phyloP scores from a whole-genome alignment of 2,888 invertebrate genomes.

The Fissipunctia ypsillon region DNA sequence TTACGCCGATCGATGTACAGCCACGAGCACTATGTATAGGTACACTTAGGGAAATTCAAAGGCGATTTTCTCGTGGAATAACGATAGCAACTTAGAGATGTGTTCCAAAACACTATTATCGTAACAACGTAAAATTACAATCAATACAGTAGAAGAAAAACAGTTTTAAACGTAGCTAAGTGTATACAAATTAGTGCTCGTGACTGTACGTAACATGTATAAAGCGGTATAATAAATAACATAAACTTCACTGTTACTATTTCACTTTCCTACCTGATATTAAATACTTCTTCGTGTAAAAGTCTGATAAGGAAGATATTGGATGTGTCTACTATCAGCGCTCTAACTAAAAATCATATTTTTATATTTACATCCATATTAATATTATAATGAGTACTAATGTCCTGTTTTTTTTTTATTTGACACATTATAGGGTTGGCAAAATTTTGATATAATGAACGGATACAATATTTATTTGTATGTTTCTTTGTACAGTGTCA shows the following conservation, averaged over 20 bases:
- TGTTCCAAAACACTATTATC: no score
- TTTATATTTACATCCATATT: conserved; percentile 74
- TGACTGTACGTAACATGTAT: conserved; percentile 48
- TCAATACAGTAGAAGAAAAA: no score
- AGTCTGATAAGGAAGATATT: conserved; percentile 66
- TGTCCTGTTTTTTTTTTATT: conserved; percentile 75
- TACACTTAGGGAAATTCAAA: no score
- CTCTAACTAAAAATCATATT: conserved; percentile 71
- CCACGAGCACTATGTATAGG: no score
- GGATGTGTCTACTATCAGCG: conserved; percentile 69
- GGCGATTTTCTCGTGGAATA: no score
- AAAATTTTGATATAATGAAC: conserved; percentile 66
- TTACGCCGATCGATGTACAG: conserved; percentile 42
- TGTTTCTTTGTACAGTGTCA: conserved; percentile 64
- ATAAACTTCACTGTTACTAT: conserved; percentile 41
- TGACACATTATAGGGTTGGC: conserved; percentile 83
- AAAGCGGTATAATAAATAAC: conserved; percentile 55
- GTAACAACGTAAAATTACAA: no score
- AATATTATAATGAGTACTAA: conserved; percentile 71
- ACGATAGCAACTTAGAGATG: no score
- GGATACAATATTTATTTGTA: conserved; percentile 61
- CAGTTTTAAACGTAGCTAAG: no score
- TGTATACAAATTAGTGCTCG: no score
- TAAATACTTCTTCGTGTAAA: conserved; percentile 51
- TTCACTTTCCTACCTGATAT: conserved; percentile 51